Evolutionary conservation across 2,113 vertebrate species (phyloP).

Genomic region (Bos taurus): DNA sequence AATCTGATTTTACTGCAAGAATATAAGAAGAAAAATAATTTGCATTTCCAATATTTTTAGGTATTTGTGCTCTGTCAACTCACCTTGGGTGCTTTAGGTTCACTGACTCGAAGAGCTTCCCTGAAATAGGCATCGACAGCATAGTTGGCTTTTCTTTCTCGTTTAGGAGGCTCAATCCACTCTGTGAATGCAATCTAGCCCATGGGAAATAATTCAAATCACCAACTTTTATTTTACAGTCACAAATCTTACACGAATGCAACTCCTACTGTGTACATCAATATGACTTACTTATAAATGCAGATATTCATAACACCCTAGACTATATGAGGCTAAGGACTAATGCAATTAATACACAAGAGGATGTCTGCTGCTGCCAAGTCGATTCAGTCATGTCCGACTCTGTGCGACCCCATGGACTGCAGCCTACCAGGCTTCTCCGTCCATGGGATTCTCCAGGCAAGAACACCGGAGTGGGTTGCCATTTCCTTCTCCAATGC

Average conservation of each 20-base stretch:
- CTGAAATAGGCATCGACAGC: slow-evolving; percentile 98
- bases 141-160: slow-evolving; percentile 98
- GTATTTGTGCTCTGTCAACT: neutral
- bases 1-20: neutral
- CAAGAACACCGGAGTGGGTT: too few species aligned
- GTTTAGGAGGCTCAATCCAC: slow-evolving; percentile 98
- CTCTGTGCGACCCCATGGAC: too few species aligned
- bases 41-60: neutral
- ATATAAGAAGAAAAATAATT: neutral
- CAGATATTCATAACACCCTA: neutral
- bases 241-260: neutral
- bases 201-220: neutral
- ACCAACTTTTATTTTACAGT: neutral
- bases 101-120: slow-evolving; percentile 97
- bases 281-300: neutral
- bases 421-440: too few species aligned
- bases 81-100: slow-evolving; percentile 99
- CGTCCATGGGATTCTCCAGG: too few species aligned
- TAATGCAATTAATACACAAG: neutral
- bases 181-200: slow-evolving; percentile 93
- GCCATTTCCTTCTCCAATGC: too few species aligned
- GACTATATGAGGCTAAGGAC: neutral
- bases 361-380: neutral
- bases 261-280: neutral
- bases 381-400: too few species aligned